Evolutionary conservation across 2,797 vertebrate genomes (phyloP).

Genomic region (Chiloscyllium punctatum): DNA sequence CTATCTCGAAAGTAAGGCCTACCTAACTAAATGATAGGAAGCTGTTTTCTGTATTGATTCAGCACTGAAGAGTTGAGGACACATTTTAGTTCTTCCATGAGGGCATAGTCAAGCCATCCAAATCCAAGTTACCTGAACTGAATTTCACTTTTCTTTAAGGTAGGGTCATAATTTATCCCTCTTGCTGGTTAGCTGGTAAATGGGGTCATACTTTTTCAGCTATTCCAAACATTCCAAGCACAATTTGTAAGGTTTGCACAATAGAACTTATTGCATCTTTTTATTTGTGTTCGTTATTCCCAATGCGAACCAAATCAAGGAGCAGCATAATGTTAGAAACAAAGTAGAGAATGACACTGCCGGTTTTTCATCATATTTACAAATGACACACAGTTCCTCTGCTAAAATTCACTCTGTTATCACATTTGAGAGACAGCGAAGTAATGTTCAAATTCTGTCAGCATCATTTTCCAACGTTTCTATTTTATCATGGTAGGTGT

Average conservation of each 20-base stretch:
- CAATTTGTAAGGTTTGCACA: background rate
- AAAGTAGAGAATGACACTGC: background rate
- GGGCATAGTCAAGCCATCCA: background rate
- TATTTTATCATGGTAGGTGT: background rate
- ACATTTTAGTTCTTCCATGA: background rate
- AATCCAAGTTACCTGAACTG: background rate
- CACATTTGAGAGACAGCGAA: background rate
- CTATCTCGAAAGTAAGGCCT: background rate
- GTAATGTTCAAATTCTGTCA: background rate
- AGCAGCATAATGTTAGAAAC: background rate
- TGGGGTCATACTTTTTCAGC: background rate
- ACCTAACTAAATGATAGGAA: background rate
- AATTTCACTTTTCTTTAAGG: background rate
- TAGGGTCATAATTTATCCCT: background rate
- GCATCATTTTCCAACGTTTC: background rate
- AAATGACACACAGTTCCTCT: background rate
- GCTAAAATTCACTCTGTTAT: background rate
- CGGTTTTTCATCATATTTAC: background rate
- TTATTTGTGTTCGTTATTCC: background rate
- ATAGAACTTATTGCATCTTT: background rate
- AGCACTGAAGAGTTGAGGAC: background rate
- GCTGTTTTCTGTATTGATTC: background rate
- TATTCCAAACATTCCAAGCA: background rate
- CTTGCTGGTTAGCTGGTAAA: background rate
- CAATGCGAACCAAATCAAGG: background rate